Percentiles rank a stretch among this genome's conserved stretches.
These are phyloP conservation scores for Tribolium freemani DNA, from an alignment of 2,888 invertebrate species.

Conservation along the genomic window DNA sequence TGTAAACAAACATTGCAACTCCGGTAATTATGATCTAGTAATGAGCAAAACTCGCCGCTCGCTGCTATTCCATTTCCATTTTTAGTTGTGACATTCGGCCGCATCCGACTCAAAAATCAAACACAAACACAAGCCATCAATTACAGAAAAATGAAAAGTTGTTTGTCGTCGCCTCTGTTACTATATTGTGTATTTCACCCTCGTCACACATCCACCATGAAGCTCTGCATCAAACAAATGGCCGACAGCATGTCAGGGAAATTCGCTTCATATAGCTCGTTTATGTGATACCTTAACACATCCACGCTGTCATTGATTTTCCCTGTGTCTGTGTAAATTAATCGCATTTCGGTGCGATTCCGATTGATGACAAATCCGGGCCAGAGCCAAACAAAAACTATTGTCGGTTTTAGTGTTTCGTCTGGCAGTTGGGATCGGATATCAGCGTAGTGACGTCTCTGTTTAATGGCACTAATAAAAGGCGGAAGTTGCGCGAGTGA, in stretches of 20 bases:
- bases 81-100: not conserved
- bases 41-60: too few relatives aligned
- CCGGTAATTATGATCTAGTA: too few relatives aligned
- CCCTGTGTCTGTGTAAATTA: conserved; percentile 1
- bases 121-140: not conserved
- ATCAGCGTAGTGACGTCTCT: not conserved
- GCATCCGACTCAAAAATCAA: not conserved
- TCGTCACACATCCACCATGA: not conserved
- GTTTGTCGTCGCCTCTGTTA: not conserved
- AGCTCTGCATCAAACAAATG: not conserved
- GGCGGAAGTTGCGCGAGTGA: not conserved
- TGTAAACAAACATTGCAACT: too few relatives aligned
- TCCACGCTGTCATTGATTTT: conserved; percentile 1
- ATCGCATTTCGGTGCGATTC: not conserved
- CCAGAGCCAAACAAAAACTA: not conserved
- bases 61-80: not conserved
- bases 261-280: not conserved
- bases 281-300: conserved; percentile 1
- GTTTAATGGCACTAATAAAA: not conserved
- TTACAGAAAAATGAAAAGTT: not conserved
- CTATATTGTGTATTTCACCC: not conserved
- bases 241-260: not conserved
- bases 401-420: not conserved
- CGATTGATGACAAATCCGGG: not conserved
- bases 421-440: not conserved